Evolutionary conservation across 1,140 invertebrate species (phyloP).

Genomic region (Chrysomallon squamiferum): DNA sequence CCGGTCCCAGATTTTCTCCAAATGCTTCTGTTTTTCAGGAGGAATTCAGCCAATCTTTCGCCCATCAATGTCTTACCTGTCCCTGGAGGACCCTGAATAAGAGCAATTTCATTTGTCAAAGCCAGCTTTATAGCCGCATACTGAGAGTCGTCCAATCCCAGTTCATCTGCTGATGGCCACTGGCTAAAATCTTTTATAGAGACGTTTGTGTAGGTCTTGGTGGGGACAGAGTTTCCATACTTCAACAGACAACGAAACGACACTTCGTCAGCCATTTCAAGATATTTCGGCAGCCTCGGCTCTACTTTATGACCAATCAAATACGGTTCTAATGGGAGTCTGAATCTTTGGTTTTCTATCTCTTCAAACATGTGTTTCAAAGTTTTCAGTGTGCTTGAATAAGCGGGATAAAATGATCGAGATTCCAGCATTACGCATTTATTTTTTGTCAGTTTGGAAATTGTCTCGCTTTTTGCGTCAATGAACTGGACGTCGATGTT

Average conservation of each 20-base stretch:
- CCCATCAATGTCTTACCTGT: slow-evolving; percentile 57
- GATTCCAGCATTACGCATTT: slow-evolving; percentile 59
- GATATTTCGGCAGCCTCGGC: slow-evolving; percentile 56
- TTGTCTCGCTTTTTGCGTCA: neutral
- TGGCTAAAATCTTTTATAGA: neutral
- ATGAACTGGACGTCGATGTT: slow-evolving; percentile 55
- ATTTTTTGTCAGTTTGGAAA: neutral
- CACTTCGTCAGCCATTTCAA: slow-evolving; percentile 39
- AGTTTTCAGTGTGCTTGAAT: slow-evolving; percentile 56
- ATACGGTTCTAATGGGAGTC: neutral
- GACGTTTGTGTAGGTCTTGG: neutral
- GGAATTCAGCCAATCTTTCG: slow-evolving; percentile 51
- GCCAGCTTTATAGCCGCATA: slow-evolving; percentile 60
- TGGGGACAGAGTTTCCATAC: slow-evolving; percentile 13
- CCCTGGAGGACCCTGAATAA: slow-evolving; percentile 73
- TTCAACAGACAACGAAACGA: slow-evolving; percentile 37
- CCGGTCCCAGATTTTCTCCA: slow-evolving; percentile 3
- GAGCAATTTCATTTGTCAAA: slow-evolving; percentile 63
- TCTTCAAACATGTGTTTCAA: slow-evolving; percentile 44
- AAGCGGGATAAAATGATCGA: slow-evolving; percentile 63
- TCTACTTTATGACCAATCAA: slow-evolving; percentile 42
- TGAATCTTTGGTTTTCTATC: slow-evolving; percentile 47
- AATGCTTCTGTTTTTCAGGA: slow-evolving; percentile 43
- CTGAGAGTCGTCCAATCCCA: slow-evolving; percentile 63
- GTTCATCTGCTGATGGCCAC: slow-evolving; percentile 36